A percentile compares a stretch with the other conserved stretches of the same genome.
Conservation (phyloP, 2,113 vertebrate species). For the Protobothrops flavoviridis region DNA sequence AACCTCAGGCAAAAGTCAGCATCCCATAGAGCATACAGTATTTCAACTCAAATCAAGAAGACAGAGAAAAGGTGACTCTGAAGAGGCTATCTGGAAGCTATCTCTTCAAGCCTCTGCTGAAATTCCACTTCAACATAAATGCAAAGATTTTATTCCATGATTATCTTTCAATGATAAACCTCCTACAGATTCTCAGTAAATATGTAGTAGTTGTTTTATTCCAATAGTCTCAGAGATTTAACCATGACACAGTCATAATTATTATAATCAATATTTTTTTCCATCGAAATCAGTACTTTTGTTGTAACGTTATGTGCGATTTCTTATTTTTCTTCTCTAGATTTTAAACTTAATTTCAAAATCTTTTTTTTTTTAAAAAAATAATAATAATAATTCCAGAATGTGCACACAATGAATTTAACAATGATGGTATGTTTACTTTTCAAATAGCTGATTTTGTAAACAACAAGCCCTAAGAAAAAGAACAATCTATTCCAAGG, state of each 20-base stretch:
- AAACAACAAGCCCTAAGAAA: background rate
- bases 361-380: background rate
- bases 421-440: background rate
- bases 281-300: background rate
- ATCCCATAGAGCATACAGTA: background rate
- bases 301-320: background rate
- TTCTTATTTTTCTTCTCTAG: background rate
- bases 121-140: background rate
- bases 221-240: background rate
- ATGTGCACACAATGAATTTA: background rate
- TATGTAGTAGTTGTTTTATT: background rate
- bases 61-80: background rate
- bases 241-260: background rate
- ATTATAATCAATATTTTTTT: background rate
- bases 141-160: background rate
- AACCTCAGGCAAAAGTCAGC: background rate
- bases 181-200: background rate
- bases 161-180: background rate
- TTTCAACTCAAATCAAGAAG: slow-evolving; percentile 2
- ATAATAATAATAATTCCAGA: background rate
- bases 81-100: background rate
- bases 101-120: background rate
- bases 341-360: background rate
- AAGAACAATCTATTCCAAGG: background rate
- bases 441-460: background rate